These are phyloP conservation scores for Pteria penguin DNA, from an alignment of 2,888 invertebrate species.

Conservation along the genomic window DNA sequence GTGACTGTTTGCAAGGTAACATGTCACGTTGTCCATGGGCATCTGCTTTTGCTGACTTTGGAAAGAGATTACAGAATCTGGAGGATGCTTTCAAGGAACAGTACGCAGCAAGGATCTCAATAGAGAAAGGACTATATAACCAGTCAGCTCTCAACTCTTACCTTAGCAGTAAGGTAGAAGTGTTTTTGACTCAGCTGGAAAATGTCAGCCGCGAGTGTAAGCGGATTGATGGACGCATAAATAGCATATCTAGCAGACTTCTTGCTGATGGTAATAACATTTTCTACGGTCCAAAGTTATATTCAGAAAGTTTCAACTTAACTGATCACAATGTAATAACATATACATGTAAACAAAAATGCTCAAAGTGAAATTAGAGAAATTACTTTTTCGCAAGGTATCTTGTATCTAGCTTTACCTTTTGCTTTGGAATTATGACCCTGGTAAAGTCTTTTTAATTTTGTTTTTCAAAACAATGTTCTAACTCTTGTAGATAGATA, in stretches of 20 bases:
- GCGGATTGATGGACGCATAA: slow-evolving; percentile 42
- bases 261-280: slow-evolving; percentile 56
- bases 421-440: too few relatives aligned
- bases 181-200: slow-evolving; percentile 58
- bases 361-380: too few relatives aligned
- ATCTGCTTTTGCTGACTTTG: slow-evolving; percentile 66
- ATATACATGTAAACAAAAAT: too few relatives aligned
- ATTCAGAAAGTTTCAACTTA: too few relatives aligned
- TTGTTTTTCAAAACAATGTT: too few relatives aligned
- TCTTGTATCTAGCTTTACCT: too few relatives aligned
- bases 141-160: slow-evolving; percentile 62
- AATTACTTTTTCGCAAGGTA: too few relatives aligned
- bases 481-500: too few relatives aligned
- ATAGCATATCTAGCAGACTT: slow-evolving; percentile 49
- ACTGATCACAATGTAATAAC: too few relatives aligned
- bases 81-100: slow-evolving; percentile 75
- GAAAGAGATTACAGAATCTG: slow-evolving; percentile 65
- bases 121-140: slow-evolving; percentile 67
- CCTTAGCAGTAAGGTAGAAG: slow-evolving; percentile 57
- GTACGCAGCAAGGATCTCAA: slow-evolving; percentile 63
- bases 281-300: too few relatives aligned
- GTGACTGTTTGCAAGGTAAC: slow-evolving; percentile 18
- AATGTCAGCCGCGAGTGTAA: slow-evolving; percentile 54
- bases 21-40: slow-evolving; percentile 46
- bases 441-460: too few relatives aligned